These are phyloP conservation scores for Cavia porcellus DNA, from an alignment of 2,113 vertebrate genomes.

Conservation along the genomic window DNA sequence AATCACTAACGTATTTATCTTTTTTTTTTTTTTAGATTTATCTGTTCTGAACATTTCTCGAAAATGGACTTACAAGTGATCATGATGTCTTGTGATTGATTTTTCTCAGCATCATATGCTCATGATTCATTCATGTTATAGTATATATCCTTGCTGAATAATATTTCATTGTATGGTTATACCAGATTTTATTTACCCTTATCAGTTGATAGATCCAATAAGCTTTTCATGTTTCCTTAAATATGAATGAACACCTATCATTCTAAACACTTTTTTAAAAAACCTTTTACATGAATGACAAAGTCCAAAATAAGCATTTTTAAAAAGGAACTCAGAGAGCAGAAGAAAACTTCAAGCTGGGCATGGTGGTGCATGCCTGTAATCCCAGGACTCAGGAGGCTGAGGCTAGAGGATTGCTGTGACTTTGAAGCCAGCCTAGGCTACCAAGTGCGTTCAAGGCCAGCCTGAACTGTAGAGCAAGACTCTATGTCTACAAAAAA, in stretches of 20 bases:
- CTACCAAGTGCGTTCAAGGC: too few species aligned
- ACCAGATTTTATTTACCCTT: neutral
- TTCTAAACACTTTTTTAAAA: constrained; percentile 7
- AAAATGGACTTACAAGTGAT: neutral
- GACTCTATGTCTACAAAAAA: too few species aligned
- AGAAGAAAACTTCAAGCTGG: neutral
- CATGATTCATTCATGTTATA: neutral
- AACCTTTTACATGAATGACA: neutral
- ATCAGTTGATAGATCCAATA: neutral
- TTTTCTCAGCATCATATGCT: neutral
- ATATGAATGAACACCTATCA: neutral
- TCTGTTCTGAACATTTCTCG: too few species aligned
- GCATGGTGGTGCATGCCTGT: too few species aligned
- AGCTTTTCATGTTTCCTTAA: neutral
- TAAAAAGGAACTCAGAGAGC: constrained; percentile 1
- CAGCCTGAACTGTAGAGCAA: too few species aligned
- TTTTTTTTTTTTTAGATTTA: neutral
- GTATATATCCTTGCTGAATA: neutral
- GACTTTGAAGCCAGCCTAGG: too few species aligned
- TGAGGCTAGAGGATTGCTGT: too few species aligned
- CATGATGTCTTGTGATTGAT: neutral
- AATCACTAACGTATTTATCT: neutral
- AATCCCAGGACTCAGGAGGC: too few species aligned
- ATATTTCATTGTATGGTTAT: neutral
- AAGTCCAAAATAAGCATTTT: constrained; percentile 31